Base-by-base conservation (phyloP, 2,797 vertebrate genomes). In the Fratercula arctica region DNA sequence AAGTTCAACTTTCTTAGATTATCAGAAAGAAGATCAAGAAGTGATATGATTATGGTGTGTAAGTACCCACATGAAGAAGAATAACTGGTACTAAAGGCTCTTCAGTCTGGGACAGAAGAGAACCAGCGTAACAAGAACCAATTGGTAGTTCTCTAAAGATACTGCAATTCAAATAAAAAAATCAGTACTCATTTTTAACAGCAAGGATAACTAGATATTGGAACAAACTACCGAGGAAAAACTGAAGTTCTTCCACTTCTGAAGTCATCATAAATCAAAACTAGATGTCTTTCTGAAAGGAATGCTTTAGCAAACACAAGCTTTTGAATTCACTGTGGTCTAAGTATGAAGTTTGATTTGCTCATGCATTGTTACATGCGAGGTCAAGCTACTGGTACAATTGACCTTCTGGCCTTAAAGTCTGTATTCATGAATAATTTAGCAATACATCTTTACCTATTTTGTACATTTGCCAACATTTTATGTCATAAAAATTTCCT, bases 21-120 rank as follows among this genome's bases (percentile, higher is more conserved):
- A 88, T 85, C 85, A 86, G 72, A 85, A 93, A 88, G 78, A 79
- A 95, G 82, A 88, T 90, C 57, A 85, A 76, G 70, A 88, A 88
- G 26, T 54, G 59, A 94, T 93, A 96, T 93, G 69, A 82, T 95
- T 93, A 53, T 68, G 53, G 17, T 60, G 2, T 64, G 18, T 43
- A 90, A 95, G 73, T 93, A 86, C 26, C 51, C 75, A 66, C 5
- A 39, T 50, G 51, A 78, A n/a, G n/a, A 88, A 90, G 39, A 70
- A 63, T 94, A 91, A 48, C 61, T 72, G 63, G 10, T 87, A 63
- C 17, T 91, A 82, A 90, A 70, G 31, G 20, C 28, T 91, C 5
- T 82, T 90, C 84, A 74, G 18, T 87, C 59, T 74, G 56, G 51
- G 39, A 43, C 46, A 82, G 88, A 94, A 92, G 82, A 93, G 39